phyloP scores from a whole-genome alignment of 1,140 invertebrate species.

The Octopus sinensis region DNA sequence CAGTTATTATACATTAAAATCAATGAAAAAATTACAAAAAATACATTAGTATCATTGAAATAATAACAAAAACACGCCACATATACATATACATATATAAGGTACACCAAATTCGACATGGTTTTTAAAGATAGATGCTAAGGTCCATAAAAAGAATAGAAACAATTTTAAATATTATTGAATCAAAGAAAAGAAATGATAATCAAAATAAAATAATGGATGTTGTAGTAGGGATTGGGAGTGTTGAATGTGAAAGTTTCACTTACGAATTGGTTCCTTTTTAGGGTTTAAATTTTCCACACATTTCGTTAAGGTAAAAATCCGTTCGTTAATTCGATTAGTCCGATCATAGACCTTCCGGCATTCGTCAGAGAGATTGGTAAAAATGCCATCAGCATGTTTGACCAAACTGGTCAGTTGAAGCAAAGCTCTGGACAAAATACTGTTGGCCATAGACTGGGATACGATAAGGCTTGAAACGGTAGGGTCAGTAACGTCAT shows the following conservation, averaged over 20 bases:
- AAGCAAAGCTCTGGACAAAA: slow-evolving; percentile 71
- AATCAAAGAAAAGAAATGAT: not conserved
- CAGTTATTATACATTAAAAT: too few species aligned
- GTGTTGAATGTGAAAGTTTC: slow-evolving; percentile 7
- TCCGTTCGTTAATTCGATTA: slow-evolving; percentile 64
- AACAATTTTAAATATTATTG: not conserved
- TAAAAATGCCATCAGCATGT: slow-evolving; percentile 75
- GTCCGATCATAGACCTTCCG: slow-evolving; percentile 68
- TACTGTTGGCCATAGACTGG: slow-evolving; percentile 71
- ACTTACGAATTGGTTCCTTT: slow-evolving; percentile 81
- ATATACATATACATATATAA: too few species aligned
- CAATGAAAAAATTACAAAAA: too few species aligned
- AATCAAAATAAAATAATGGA: not conserved
- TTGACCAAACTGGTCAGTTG: slow-evolving; percentile 76
- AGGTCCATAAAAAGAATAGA: not conserved
- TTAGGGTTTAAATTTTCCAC: slow-evolving; percentile 70
- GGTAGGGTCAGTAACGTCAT: too few species aligned
- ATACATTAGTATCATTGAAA: too few species aligned
- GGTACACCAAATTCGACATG: too few species aligned
- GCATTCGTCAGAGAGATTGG: slow-evolving; percentile 69
- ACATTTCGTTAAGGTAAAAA: slow-evolving; percentile 64
- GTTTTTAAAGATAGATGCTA: too few species aligned
- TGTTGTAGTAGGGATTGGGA: not conserved
- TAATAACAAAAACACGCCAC: too few species aligned
- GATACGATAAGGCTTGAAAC: slow-evolving; percentile 19